Evolutionary conservation across 2,888 invertebrate genomes (phyloP).

Genomic region (Cetonia aurata): DNA sequence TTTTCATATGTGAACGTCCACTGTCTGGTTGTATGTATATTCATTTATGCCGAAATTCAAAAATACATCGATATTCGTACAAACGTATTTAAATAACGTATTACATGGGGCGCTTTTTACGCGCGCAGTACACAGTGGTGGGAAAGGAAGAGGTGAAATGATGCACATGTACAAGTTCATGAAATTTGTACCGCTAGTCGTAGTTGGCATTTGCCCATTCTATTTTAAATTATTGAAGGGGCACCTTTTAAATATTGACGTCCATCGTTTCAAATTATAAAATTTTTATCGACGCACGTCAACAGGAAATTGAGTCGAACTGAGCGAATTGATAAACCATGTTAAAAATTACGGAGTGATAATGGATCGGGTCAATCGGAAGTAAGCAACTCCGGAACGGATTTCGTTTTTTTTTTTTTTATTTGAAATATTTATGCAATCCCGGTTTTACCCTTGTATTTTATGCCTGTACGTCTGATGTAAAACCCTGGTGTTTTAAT

Average conservation of each 20-base stretch:
- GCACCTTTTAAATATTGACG: constrained; percentile 47
- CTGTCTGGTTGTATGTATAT: constrained; percentile 44
- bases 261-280: constrained; percentile 44
- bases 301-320: constrained; percentile 60
- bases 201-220: constrained; percentile 53
- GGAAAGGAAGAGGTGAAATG: constrained; percentile 4
- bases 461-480: constrained; percentile 59
- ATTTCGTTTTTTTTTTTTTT: constrained; percentile 11
- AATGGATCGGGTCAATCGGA: constrained; percentile 56
- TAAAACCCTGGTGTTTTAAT: constrained; percentile 64
- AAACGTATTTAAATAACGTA: constrained; percentile 55
- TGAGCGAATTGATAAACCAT: constrained; percentile 64
- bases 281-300: constrained; percentile 55
- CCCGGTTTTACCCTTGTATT: constrained; percentile 58
- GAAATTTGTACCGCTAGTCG: constrained; percentile 31
- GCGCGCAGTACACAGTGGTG: constrained; percentile 12
- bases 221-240: constrained; percentile 52
- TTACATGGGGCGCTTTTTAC: constrained; percentile 35
- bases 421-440: constrained; percentile 42
- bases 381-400: constrained; percentile 33
- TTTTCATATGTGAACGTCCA: constrained; percentile 52
- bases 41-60: constrained; percentile 53
- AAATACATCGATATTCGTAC: constrained; percentile 52
- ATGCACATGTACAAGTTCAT: constrained; percentile 37
- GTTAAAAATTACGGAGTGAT: constrained; percentile 63